Conservation (phyloP, 53 echinoderm and acorn worm genomes). For the Henricia sp. region DNA sequence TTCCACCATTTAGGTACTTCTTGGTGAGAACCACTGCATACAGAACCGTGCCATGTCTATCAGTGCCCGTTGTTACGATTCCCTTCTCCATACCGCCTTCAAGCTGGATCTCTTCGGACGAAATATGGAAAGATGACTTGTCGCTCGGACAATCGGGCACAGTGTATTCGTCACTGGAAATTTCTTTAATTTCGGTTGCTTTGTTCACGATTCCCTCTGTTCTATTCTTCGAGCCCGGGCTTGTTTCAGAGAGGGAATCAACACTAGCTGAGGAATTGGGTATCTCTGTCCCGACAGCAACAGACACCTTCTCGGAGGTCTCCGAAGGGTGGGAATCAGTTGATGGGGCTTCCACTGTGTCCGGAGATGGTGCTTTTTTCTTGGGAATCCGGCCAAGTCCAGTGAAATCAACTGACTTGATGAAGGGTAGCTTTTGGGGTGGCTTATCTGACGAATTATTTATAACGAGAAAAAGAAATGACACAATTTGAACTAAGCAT, state of each 20-base stretch:
- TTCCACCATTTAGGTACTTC: constrained; percentile 37
- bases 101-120: constrained; percentile 31
- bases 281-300: not conserved
- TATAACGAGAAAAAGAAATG: no score
- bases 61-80: constrained; percentile 1
- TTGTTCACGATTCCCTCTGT: not conserved
- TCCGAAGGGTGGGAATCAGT: not conserved
- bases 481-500: no score
- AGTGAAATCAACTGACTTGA: constrained; percentile 4
- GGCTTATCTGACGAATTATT: constrained; percentile 39
- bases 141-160: constrained; percentile 3
- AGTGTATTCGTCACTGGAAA: not conserved
- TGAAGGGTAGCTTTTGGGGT: constrained; percentile 23
- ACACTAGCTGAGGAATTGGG: not conserved
- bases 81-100: constrained; percentile 31
- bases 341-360: constrained; percentile 5
- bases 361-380: constrained; percentile 33
- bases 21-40: constrained; percentile 27
- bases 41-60: not conserved
- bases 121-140: constrained; percentile 12
- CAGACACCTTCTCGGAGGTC: not conserved
- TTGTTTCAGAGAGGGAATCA: not conserved
- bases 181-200: not conserved
- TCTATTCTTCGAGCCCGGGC: no score
- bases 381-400: constrained; percentile 45